A percentile compares a stretch with the other conserved stretches of the same genome.
Evolutionary conservation across 2,888 invertebrate species (phyloP).

Genomic region (Eumerus sabulonum): DNA sequence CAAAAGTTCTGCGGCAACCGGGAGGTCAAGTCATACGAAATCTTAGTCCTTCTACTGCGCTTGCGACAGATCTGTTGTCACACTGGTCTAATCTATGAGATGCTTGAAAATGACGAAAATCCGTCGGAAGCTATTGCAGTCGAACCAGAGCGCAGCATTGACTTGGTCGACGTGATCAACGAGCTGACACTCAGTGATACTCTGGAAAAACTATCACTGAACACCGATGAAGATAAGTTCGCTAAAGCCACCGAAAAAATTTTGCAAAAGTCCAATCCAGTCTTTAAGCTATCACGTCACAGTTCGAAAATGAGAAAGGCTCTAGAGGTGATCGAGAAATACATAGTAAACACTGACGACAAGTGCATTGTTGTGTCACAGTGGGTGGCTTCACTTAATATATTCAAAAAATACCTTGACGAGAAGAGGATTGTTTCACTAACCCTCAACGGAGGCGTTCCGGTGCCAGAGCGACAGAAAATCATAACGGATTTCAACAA

Average conservation of each 20-base stretch:
- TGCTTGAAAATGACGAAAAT: slow-evolving; percentile 79
- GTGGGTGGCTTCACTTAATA: slow-evolving; percentile 90
- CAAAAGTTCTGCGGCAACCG: slow-evolving; percentile 82
- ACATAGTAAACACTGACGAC: slow-evolving; percentile 81
- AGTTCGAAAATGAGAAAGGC: slow-evolving; percentile 85
- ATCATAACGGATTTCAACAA: slow-evolving; percentile 87
- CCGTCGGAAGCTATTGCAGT: slow-evolving; percentile 73
- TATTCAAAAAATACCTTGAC: slow-evolving; percentile 85
- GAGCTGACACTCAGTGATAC: slow-evolving; percentile 80
- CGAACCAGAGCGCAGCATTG: slow-evolving; percentile 74
- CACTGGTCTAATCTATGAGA: slow-evolving; percentile 88
- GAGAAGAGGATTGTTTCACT: slow-evolving; percentile 80
- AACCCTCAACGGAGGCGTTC: slow-evolving; percentile 87
- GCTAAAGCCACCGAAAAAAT: slow-evolving; percentile 82
- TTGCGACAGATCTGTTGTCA: slow-evolving; percentile 95
- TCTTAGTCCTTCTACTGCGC: slow-evolving; percentile 90
- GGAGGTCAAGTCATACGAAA: slow-evolving; percentile 84
- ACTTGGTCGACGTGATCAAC: slow-evolving; percentile 81
- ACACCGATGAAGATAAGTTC: slow-evolving; percentile 77
- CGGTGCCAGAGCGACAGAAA: slow-evolving; percentile 85
- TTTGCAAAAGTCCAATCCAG: slow-evolving; percentile 85
- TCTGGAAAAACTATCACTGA: no score
- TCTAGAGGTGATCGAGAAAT: slow-evolving; percentile 81
- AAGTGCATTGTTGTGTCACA: slow-evolving; percentile 94
- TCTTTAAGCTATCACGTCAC: slow-evolving; percentile 82